Percentiles rank a stretch among this genome's conserved stretches.
These are phyloP conservation scores for Rhingia campestris DNA, from an alignment of 2,888 invertebrate species.

Conservation along the genomic window DNA sequence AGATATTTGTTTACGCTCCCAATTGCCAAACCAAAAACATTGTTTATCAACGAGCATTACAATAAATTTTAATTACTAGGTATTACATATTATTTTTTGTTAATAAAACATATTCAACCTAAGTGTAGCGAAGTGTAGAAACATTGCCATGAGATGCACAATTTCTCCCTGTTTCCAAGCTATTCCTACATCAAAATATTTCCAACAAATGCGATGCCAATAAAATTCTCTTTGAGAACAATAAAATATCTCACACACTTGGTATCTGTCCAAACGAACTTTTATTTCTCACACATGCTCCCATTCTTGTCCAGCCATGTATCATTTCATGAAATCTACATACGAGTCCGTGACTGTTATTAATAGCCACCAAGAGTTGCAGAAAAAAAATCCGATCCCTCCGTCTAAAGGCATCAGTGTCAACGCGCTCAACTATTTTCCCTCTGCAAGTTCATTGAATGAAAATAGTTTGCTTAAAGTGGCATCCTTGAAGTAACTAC, in stretches of 20 bases:
- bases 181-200: slow-evolving; percentile 31
- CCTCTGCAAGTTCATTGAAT: slow-evolving; percentile 53
- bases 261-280: slow-evolving; percentile 67
- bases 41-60: too few species aligned
- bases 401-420: slow-evolving; percentile 16
- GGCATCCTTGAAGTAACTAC: slow-evolving; percentile 64
- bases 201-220: slow-evolving; percentile 48
- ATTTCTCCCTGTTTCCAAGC: neutral
- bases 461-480: slow-evolving; percentile 63
- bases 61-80: too few species aligned
- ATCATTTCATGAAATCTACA: slow-evolving; percentile 60
- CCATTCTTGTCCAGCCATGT: slow-evolving; percentile 16
- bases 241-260: slow-evolving; percentile 70
- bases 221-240: slow-evolving; percentile 59
- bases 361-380: slow-evolving; percentile 42
- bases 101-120: too few species aligned
- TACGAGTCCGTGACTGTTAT: slow-evolving; percentile 48
- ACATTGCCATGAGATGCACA: too few species aligned
- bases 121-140: too few species aligned
- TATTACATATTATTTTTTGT: too few species aligned
- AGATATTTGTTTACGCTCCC: too few species aligned
- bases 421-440: slow-evolving; percentile 26
- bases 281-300: slow-evolving; percentile 45
- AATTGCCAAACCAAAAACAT: too few species aligned
- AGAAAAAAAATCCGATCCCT: neutral